Base-by-base conservation (phyloP, 53 echinoderm and acorn worm genomes). In the Pentamera pediparva region DNA sequence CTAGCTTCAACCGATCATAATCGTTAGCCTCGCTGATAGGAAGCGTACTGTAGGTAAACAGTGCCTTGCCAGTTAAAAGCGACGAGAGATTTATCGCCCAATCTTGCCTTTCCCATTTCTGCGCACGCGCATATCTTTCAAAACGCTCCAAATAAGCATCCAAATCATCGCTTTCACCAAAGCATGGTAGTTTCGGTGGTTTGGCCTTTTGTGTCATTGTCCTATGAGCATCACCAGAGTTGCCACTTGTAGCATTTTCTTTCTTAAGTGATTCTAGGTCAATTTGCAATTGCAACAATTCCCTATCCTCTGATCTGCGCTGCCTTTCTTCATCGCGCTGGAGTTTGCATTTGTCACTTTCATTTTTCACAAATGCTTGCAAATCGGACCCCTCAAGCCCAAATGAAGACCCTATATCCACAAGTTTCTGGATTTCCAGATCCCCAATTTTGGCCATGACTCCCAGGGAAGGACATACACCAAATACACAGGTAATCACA, bases 81-180 rank as follows among this genome's bases (percentile, higher is more conserved):
- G 80, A 11, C 9, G 52, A 22, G 4, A 80, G 22, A 22, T 58
- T 71, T 21, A 70, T 43, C 30, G 80, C 80, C 80, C 80, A 80
- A 27, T 39, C 56, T 2, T n/a, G 2, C 18, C 27, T 9, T 3
- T 6, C 9, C 80, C 80, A 80, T 5, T 52, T 53, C 28, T 56
- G 58, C 0, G 39, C 59, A 36, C 3, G 29, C 0, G 71, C 59
- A 40, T 80, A 71, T 22, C 80, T 15, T 49, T 80, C 80, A 26
- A 80, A 80, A 20, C 80, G 28, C 19, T 43, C 50, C 11, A 80
- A n/a, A 27, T 70, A 80, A 1, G 80, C 80, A 59, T 80, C 80
- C 26, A 80, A 22, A 11, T 80, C 45, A 33, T 80, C 72, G 2
- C 40, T 79, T 39, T 80, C 80, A n/a, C n/a, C 2, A 35, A 53